A percentile compares a stretch with the other conserved stretches of the same genome.
phyloP scores from a whole-genome alignment of 2,113 vertebrate genomes.

The Brachyistius frenatus region DNA sequence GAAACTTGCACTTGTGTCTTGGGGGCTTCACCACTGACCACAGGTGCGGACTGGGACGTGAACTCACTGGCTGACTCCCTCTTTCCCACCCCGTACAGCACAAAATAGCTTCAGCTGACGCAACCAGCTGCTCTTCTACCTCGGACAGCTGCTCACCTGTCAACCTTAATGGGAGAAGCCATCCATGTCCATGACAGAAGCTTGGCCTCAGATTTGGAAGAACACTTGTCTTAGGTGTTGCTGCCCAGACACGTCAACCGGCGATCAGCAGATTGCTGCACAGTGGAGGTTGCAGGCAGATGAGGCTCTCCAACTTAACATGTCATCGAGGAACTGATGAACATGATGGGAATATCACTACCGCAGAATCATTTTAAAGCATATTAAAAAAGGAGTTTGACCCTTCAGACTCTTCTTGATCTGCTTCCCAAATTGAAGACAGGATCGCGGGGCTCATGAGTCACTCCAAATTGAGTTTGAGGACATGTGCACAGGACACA shows the following conservation, averaged over 20 bases:
- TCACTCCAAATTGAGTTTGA: background rate
- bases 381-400: background rate
- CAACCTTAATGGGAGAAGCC: background rate
- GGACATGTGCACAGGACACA: background rate
- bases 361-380: background rate
- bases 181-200: background rate
- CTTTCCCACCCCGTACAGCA: background rate
- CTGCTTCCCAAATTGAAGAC: background rate
- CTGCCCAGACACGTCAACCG: background rate
- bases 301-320: background rate
- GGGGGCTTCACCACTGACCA: background rate
- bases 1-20: background rate
- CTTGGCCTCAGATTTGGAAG: background rate
- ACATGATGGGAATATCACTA: background rate
- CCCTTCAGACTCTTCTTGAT: background rate
- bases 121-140: constrained; percentile 5
- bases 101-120: background rate
- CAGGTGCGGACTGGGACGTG: background rate
- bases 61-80: background rate
- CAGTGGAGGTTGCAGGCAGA: constrained; percentile 9
- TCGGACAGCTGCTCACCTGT: background rate
- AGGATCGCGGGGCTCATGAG: background rate
- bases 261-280: background rate
- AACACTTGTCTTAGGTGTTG: background rate
- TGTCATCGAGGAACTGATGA: background rate